These are phyloP conservation scores for Carapus acus DNA, from an alignment of 2,797 vertebrate species.

Conservation along the genomic window DNA sequence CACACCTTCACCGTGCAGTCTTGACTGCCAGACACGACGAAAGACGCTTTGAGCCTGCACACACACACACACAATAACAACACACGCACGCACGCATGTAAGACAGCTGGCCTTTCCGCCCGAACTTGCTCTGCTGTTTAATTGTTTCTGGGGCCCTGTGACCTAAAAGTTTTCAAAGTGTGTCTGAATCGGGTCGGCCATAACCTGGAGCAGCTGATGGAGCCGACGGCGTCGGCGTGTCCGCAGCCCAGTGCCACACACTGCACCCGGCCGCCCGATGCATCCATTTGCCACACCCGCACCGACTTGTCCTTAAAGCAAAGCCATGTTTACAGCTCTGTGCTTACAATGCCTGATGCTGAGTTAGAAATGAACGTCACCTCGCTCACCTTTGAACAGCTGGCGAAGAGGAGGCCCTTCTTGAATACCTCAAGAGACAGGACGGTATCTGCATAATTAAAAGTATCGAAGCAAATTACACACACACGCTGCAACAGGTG, in stretches of 20 bases:
- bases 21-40: slow-evolving; percentile 89
- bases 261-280: slow-evolving; percentile 66
- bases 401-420: slow-evolving; percentile 82
- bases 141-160: too few species aligned
- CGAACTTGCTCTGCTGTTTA: too few species aligned
- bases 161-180: too few species aligned
- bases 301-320: slow-evolving; percentile 82
- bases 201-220: slow-evolving; percentile 89
- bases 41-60: slow-evolving; percentile 78
- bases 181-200: too few species aligned
- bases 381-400: slow-evolving; percentile 85
- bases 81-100: too few species aligned
- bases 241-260: slow-evolving; percentile 83
- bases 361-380: too few species aligned
- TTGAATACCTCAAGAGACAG: slow-evolving; percentile 89
- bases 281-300: slow-evolving; percentile 84
- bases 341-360: too few species aligned
- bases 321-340: background rate
- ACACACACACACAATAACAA: slow-evolving; percentile 5
- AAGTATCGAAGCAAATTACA: too few species aligned
- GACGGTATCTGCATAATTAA: slow-evolving; percentile 85
- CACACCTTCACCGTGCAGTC: slow-evolving; percentile 94
- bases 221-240: slow-evolving; percentile 82
- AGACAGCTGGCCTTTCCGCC: too few species aligned
- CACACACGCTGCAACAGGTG: too few species aligned